Evolutionary conservation across 2,888 invertebrate species (phyloP), one percentile per base, ranked within the genome.

Genomic region (Chrysopilus asiliformis): DNA sequence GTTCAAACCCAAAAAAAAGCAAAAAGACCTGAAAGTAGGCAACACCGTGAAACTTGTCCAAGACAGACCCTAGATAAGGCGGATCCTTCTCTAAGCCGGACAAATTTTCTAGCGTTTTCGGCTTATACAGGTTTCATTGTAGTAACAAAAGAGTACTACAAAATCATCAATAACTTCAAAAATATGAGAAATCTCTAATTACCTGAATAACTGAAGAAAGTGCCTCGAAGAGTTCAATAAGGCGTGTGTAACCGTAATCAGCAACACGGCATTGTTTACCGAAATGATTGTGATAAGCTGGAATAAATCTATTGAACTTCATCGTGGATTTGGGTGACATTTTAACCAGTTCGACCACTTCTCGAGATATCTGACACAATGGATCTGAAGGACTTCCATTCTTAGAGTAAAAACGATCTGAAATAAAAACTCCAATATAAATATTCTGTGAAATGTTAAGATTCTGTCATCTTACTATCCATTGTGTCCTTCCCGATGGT

Each of bases 241-340:
- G 67, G 59, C 89, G 89, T 1, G 86, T 87, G 55, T 85, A 93
- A n/a, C 95, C 95, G 57, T 93, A 95, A 66, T 93, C 90, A 6
- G 93, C 87, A 2, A 95, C 91, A 35, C 91, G 76, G 57, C 93
- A 93, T 60, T 95, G 94, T 20, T 89, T 74, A 0, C 93, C 91
- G 60, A 93, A 95, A 61, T 93, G 93, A 62, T 91, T 91, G 58
- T 95, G 94, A 65, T 94, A 95, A 2, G 89, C 82, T 3, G 94
- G 94, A 50, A 94, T 91, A 46, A 94, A 84, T 52, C 87, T 84
- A 59, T 68, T 76, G 57, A 85, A 79, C 4, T 80, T 74, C 63
- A 95, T 75, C 38, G 82, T 79, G 52, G 87, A 84, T 45, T 79
- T 75, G 0, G 86, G 80, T 15, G 79, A 78, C 33, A 79, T 82